Evolutionary conservation across 1,140 invertebrate species (phyloP).

Genomic region (Oedothorax gibbosus): DNA sequence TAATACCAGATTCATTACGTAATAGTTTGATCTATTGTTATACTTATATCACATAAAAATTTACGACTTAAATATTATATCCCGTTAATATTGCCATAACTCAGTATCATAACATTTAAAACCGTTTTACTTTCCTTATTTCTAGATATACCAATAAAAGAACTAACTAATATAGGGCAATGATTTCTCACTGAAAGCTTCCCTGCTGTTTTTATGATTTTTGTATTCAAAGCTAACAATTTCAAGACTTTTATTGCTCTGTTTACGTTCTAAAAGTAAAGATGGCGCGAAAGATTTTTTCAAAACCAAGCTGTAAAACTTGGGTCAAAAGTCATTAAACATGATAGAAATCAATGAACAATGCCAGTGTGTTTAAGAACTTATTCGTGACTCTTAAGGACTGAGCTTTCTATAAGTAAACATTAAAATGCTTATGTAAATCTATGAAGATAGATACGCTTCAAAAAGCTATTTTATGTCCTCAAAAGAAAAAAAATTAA

Average conservation of each 20-base stretch:
- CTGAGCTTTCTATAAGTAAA: conserved; percentile 6
- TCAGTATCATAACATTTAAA: no score
- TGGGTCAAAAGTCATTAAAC: conserved; percentile 27
- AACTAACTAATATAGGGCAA: no score
- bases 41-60: no score
- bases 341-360: conserved; percentile 23
- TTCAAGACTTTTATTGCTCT: conserved; percentile 16
- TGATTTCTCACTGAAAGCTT: background rate
- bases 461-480: conserved; percentile 16
- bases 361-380: background rate
- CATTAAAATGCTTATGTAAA: conserved; percentile 33
- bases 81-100: no score
- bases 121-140: no score
- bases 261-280: conserved; percentile 22
- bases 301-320: background rate
- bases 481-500: background rate
- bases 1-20: no score
- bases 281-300: conserved; percentile 4
- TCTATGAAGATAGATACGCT: conserved; percentile 11
- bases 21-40: no score
- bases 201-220: background rate
- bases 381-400: conserved; percentile 15
- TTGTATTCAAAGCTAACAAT: conserved; percentile 6
- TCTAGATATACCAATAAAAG: no score
- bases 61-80: no score